Evolutionary conservation across 2,797 vertebrate genomes (phyloP).

Genomic region (Channallabes apus): DNA sequence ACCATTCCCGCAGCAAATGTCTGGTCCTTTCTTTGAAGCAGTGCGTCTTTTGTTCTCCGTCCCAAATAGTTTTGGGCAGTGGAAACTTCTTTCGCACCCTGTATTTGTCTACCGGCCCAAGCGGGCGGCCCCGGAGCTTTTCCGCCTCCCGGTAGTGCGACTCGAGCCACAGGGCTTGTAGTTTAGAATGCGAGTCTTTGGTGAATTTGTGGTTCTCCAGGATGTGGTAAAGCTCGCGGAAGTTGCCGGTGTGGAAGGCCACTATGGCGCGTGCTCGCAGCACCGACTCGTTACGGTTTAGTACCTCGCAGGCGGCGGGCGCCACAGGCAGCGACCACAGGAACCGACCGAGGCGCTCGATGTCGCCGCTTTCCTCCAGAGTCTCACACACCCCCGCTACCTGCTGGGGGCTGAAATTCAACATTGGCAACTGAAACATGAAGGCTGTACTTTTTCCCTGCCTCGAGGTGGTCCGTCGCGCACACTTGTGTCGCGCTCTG

Average conservation of each 20-base stretch:
- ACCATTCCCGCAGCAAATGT: slow-evolving; percentile 97
- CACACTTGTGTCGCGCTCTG: slow-evolving; percentile 26
- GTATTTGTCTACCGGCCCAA: slow-evolving; percentile 99
- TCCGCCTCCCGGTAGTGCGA: slow-evolving; percentile 98
- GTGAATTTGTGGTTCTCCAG: slow-evolving; percentile 99
- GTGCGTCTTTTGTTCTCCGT: slow-evolving; percentile 98
- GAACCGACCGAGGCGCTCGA: slow-evolving; percentile 97
- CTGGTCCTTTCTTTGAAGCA: slow-evolving; percentile 99
- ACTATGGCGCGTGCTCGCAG: slow-evolving; percentile 93
- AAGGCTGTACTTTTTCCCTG: slow-evolving; percentile 76
- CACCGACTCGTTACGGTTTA: slow-evolving; percentile 97
- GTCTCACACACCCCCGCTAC: slow-evolving; percentile 99
- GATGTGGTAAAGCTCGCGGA: slow-evolving; percentile 97
- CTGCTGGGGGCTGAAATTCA: slow-evolving; percentile 99
- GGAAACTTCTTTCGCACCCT: slow-evolving; percentile 99
- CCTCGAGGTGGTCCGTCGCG: slow-evolving; percentile 57
- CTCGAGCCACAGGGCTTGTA: slow-evolving; percentile 97
- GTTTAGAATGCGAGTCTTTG: slow-evolving; percentile 96
- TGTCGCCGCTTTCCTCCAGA: slow-evolving; percentile 97
- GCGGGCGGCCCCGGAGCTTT: slow-evolving; percentile 93
- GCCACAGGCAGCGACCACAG: slow-evolving; percentile 98
- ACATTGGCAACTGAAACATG: slow-evolving; percentile 98
- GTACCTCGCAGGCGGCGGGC: slow-evolving; percentile 95
- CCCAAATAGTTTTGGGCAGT: slow-evolving; percentile 97
- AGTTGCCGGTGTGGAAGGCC: slow-evolving; percentile 96